A percentile compares a stretch with the other conserved stretches of the same genome.
These are phyloP conservation scores for Acanthosepion lycidas DNA, from an alignment of 2,888 invertebrate species.

Conservation along the genomic window DNA sequence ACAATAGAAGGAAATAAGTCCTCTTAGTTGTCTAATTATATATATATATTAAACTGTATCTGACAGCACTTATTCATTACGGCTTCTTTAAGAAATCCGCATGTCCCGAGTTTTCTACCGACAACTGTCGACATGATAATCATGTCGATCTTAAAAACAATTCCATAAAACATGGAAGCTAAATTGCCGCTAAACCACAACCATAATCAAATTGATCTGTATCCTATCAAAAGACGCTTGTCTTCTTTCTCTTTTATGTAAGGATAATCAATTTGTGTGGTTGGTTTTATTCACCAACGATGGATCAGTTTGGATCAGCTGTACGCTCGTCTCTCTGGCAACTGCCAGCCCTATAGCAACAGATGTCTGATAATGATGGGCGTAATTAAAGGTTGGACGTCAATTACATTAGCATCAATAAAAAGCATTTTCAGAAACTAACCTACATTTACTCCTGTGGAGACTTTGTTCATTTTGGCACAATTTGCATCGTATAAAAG, in stretches of 20 bases:
- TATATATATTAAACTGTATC: no score
- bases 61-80: no score
- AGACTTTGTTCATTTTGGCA: not conserved
- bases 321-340: not conserved
- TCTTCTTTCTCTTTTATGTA: not conserved
- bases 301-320: not conserved
- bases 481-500: not conserved
- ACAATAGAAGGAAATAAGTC: no score
- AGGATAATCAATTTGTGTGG: conserved; percentile 6
- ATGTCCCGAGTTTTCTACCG: no score
- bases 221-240: not conserved
- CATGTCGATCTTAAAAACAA: no score
- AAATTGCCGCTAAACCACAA: not conserved
- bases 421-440: not conserved
- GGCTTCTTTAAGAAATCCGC: no score
- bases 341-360: not conserved
- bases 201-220: not conserved
- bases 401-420: not conserved
- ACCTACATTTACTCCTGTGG: not conserved
- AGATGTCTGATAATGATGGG: not conserved
- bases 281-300: not conserved
- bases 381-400: not conserved
- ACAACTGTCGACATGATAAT: no score
- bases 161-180: not conserved
- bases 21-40: no score